Conservation (phyloP, 2,888 invertebrate species). For the Strigamia maritima region DNA sequence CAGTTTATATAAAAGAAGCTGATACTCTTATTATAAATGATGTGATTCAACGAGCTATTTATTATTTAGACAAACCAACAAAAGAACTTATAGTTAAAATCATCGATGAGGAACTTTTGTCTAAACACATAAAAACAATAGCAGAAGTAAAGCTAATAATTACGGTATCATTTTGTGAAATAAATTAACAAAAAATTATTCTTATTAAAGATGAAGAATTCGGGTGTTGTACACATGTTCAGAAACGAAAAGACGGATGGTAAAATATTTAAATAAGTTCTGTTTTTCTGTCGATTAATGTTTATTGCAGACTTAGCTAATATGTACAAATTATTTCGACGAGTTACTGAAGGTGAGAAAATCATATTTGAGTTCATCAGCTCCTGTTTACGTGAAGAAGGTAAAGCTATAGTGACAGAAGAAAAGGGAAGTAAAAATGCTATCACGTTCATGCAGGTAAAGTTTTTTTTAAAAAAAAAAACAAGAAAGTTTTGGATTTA, state of each 20-base stretch:
- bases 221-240: constrained; percentile 98
- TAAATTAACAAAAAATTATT: constrained; percentile 31
- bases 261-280: constrained; percentile 44
- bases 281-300: no score
- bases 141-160: constrained; percentile 59
- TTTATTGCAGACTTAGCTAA: constrained; percentile 75
- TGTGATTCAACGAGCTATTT: constrained; percentile 94
- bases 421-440: constrained; percentile 83
- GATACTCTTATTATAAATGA: constrained; percentile 95
- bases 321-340: constrained; percentile 94
- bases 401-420: constrained; percentile 90
- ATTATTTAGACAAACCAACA: constrained; percentile 96
- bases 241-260: constrained; percentile 89
- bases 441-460: constrained; percentile 84
- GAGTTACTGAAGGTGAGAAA: constrained; percentile 86
- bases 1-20: constrained; percentile 97
- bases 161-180: not conserved
- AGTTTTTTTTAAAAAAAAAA: not conserved
- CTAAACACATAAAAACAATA: constrained; percentile 97
- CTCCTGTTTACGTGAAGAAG: constrained; percentile 90
- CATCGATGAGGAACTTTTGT: constrained; percentile 95
- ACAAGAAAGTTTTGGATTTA: not conserved
- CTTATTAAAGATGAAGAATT: constrained; percentile 85
- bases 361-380: constrained; percentile 95
- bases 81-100: constrained; percentile 94